phyloP scores from a whole-genome alignment of 2,797 vertebrate genomes.

The Eurystomus glaucurus region DNA sequence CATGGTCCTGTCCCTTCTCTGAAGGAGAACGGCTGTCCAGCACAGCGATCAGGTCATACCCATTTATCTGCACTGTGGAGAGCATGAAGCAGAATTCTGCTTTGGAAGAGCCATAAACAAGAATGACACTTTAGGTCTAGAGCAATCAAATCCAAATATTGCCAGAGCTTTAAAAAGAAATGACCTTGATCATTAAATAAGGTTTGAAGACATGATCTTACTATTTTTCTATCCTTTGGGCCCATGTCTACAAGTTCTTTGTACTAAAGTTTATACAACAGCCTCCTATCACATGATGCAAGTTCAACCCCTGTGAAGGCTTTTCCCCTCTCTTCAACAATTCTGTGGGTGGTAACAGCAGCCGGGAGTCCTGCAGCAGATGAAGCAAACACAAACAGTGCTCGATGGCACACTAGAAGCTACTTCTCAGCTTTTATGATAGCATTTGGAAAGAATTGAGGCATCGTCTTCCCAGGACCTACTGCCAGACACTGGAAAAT shows the following conservation, averaged over 20 bases:
- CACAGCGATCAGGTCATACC: neutral
- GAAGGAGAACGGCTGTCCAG: neutral
- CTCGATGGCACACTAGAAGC: neutral
- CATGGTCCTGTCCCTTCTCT: neutral
- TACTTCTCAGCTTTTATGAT: neutral
- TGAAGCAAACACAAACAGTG: neutral
- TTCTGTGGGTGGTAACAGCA: neutral
- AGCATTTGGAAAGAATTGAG: neutral
- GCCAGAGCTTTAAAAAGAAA: neutral
- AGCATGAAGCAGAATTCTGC: neutral
- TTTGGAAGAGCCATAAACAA: neutral
- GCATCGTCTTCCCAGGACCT: neutral
- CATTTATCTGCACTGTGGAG: neutral
- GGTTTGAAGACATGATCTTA: neutral
- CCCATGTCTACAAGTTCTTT: neutral
- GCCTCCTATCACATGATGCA: neutral
- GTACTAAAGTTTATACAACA: neutral
- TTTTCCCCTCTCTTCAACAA: neutral
- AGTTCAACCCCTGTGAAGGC: neutral
- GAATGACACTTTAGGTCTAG: neutral
- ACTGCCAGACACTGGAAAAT: neutral
- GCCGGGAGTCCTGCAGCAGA: fast-evolving
- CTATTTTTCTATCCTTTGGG: neutral
- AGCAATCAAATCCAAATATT: neutral
- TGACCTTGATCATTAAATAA: neutral